phyloP scores from a whole-genome alignment of 2,797 vertebrate species.

The Salmo trutta region DNA sequence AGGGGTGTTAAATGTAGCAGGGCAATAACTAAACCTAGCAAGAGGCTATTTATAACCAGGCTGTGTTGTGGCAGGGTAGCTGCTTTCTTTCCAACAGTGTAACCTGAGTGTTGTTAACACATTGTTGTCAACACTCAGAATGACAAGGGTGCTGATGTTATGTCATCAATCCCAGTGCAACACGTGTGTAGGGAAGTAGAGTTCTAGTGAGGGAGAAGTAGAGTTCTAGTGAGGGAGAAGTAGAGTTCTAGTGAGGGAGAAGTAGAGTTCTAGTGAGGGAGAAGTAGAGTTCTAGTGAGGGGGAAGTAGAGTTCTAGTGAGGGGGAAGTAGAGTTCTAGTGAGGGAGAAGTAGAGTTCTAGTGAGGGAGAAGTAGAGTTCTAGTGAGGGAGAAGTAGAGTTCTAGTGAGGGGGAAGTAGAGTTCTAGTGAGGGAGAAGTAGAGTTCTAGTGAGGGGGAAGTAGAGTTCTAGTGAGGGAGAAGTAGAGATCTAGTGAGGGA shows the following conservation, averaged over 20 bases:
- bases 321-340: neutral
- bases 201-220: neutral
- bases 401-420: neutral
- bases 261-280: neutral
- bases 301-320: neutral
- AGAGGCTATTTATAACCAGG: slow-evolving; percentile 46
- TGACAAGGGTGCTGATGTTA: neutral
- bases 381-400: neutral
- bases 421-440: neutral
- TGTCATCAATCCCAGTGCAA: neutral
- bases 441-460: neutral
- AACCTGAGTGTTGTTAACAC: neutral
- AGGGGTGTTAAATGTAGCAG: slow-evolving; percentile 39
- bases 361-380: neutral
- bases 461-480: neutral
- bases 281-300: neutral
- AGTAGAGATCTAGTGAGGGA: too few species aligned
- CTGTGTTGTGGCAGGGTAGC: slow-evolving; percentile 23
- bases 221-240: neutral
- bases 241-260: neutral
- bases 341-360: too few species aligned
- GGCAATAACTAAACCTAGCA: slow-evolving; percentile 51
- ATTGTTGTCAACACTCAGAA: neutral
- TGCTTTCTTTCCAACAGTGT: neutral
- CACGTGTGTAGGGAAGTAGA: neutral